Base-by-base conservation (phyloP, 64 coral and sea anemone genomes). In the Hydrozoanthus tunicans region DNA sequence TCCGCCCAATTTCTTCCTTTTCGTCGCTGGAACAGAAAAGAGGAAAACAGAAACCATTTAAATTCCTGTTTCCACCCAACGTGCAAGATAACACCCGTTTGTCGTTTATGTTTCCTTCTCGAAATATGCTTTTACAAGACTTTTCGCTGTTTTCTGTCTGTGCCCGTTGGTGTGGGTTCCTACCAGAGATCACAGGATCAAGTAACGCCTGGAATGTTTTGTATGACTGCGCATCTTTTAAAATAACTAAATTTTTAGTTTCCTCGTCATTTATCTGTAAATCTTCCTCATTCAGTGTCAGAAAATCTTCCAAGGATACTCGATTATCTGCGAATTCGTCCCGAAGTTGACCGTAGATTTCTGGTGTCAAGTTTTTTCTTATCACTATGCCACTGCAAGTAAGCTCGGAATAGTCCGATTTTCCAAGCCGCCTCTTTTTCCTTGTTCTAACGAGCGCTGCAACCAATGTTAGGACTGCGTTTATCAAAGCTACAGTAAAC, bases 21-120 rank as follows among this genome's bases (percentile, higher is more conserved):
- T 88, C 84, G 9, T 58, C 84, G 23, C 17, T 60, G 12, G 84
- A 59, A 27, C 69, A 74, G 5, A 12, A 59, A 7, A 88, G 55
- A 10, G 84, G 84, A 32, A 88, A 88, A 27, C 56, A 7, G 11
- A 88, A 88, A 59, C 84, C 84, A 7, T 60, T 73, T 11, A 88
- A 74, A 88, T 88, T 88, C 20, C 84, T 88, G 26, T 88, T 88
- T 59, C 54, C 70, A 52, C 84, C 74, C 20, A 88, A 11, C 7
- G 84, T 88, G 55, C 84, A 88, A 75, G 69, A 74, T 24, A 59
- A 51, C 0, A 88, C 11, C 13, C 84, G 54, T 9, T 60, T 73
- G 68, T 88, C 84, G 0, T 88, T 88, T 9, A 88, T 59, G 11
- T 60, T 74, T 14, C 55, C 10, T 15, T 88, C 25, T 11, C 43